Conservation (phyloP, 2,113 vertebrate species). For the Eulemur rufifrons region DNA sequence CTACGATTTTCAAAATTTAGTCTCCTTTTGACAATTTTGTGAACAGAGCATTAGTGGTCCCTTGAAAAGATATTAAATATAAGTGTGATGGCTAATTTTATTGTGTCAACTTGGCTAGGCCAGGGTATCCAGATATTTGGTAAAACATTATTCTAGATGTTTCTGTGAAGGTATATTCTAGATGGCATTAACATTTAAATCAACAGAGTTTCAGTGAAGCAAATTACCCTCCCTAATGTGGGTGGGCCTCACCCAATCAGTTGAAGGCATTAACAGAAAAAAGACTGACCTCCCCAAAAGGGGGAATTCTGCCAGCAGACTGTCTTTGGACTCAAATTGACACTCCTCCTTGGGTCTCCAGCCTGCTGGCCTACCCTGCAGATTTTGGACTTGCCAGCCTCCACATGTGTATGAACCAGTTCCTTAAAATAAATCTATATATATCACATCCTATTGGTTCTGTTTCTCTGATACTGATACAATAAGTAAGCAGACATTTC, state of each 20-base stretch:
- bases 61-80: not conserved
- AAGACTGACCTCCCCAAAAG: not conserved
- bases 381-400: not conserved
- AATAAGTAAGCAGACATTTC: constrained; percentile 2
- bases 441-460: not conserved
- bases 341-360: not conserved
- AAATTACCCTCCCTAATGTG: not conserved
- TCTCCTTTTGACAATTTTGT: constrained; percentile 18
- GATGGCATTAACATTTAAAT: not conserved
- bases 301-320: not conserved
- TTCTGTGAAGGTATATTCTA: not conserved
- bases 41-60: not conserved
- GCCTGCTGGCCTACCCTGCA: not conserved
- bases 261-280: not conserved
- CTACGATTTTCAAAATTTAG: constrained; percentile 25
- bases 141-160: not conserved
- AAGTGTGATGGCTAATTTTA: not conserved
- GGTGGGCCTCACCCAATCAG: not conserved
- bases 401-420: not conserved
- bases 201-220: not conserved
- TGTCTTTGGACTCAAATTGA: not conserved
- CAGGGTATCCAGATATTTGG: not conserved
- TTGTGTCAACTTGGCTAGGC: not conserved
- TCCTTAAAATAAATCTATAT: not conserved
- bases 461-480: not conserved